Evolutionary conservation across 1,140 invertebrate species (phyloP), one percentile per base, ranked within the genome.

Genomic region (Akabosia matsudoensis): DNA sequence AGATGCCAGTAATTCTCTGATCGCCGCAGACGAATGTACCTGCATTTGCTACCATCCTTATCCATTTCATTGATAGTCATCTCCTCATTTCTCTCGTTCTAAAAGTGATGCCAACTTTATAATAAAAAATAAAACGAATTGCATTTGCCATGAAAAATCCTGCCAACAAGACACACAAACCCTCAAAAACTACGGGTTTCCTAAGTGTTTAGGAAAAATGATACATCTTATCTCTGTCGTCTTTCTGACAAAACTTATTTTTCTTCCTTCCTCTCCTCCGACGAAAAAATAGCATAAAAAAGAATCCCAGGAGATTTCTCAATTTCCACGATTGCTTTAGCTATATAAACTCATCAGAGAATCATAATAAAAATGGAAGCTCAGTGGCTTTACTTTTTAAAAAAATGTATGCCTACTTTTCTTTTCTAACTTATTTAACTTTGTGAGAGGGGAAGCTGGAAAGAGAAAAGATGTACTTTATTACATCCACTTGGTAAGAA

Each of bases 401-500:
- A 67, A 13, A 67, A 30, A 31, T 16, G 22, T 30, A 67, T 67
- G 28, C 24, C 28, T 13, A 14, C 3, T 67, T 67, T 67, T 28
- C 28, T 67, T 22, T 67, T 31, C 13, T 31, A 67, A n/a, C n/a
- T n/a, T n/a, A n/a, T n/a, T n/a, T n/a, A n/a, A n/a, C n/a, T n/a
- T n/a, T n/a, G n/a, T n/a, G n/a, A n/a, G n/a, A n/a, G n/a, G n/a
- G 26, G 22, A 61, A n/a, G 54, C 4, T 61, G n/a, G 30, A 30
- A 30, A 28, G 61, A 31, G 61, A 31, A 67, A 67, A 30, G 61
- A 10, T 16, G 28, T 16, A 22, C 30, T 31, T 67, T 30, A 67
- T 67, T 67, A 67, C 61, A 67, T 67, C 61, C 61, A 67, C 26
- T 67, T 67, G 61, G 61, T 7, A 67, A 67, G 61, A 67, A 67